Base-by-base conservation (phyloP, 1,140 invertebrate species). In the Oryzaephilus surinamensis region DNA sequence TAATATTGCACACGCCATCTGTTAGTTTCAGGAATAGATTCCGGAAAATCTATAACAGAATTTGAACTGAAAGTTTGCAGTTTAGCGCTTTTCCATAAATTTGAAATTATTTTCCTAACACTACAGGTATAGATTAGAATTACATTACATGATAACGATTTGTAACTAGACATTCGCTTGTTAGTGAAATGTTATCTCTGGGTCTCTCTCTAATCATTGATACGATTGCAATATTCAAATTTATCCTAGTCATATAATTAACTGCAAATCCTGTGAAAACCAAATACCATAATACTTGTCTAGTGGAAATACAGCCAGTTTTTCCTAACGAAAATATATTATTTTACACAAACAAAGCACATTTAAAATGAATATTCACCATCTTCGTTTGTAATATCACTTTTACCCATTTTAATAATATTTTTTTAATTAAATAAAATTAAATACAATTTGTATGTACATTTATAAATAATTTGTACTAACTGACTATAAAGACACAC, bases 211-310 rank as follows among this genome's bases (percentile, higher is more conserved):
- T 61, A 1, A 85, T 76, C 84, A 92, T 92, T 12, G 81, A 78
- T 7, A 90, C 84, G 40, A 91, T 85, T 6, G 84, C 83, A n/a
- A 91, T 78, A 51, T 84, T 87, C 8, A 91, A 60, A 58, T 88
- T 89, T 13, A 86, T 81, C 15, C 86, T 65, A 32, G 89, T 65
- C 64, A 86, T 81, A 54, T 90, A 90, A 47, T 88, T 80, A 18
- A 82, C 71, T 3, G 72, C 76, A 42, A 85, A 82, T 4, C 83
- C 84, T 38, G 69, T 65, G 50, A 88, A 88, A 1, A 74, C 68
- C 46, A 81, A 48, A 37, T 72, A 65, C 78, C 78, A 80, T 4
- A 81, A 55, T 7, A 79, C 67, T 8, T 48, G 42, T 28, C 60
- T 41, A 7, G 50, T 34, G 0, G 49, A 32, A 24, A 48, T 49